Evolutionary conservation across 2,888 invertebrate genomes (phyloP).

Genomic region (Kryphioiulus occultus): DNA sequence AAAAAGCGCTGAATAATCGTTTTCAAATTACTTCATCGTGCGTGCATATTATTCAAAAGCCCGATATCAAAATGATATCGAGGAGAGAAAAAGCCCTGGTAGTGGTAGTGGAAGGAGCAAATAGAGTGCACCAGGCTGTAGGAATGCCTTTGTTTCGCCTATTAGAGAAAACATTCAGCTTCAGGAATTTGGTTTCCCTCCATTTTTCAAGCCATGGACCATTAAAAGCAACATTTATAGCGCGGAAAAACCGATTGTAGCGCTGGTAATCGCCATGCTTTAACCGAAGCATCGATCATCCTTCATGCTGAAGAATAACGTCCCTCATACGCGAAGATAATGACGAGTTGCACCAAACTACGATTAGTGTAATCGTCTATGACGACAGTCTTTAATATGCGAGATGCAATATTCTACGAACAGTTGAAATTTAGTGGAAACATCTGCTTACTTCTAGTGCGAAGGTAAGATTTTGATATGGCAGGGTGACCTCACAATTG

Average conservation of each 20-base stretch:
- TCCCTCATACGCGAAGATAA: neutral
- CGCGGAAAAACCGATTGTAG: neutral
- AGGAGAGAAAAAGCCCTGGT: neutral
- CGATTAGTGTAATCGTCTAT: neutral
- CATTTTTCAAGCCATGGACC: slow-evolving; percentile 17
- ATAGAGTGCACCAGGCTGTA: neutral
- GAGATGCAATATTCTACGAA: too few relatives aligned
- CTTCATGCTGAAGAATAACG: neutral
- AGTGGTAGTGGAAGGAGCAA: neutral
- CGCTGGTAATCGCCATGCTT: neutral
- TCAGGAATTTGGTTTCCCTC: neutral
- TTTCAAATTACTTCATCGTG: neutral
- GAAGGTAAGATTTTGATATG: too few relatives aligned
- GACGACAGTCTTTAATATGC: too few relatives aligned
- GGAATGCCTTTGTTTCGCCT: slow-evolving; percentile 9
- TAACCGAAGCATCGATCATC: neutral
- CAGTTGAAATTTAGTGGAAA: too few relatives aligned
- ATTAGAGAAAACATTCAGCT: slow-evolving; percentile 14
- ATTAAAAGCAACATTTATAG: slow-evolving; percentile 23
- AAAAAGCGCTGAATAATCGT: slow-evolving; percentile 17
- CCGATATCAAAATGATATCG: neutral
- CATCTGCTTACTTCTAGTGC: too few relatives aligned
- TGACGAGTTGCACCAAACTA: neutral
- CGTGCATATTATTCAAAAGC: neutral
- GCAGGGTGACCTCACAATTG: too few relatives aligned